phyloP scores from a whole-genome alignment of 64 coral and sea anemone species.

The Astreopora myriophthalma region DNA sequence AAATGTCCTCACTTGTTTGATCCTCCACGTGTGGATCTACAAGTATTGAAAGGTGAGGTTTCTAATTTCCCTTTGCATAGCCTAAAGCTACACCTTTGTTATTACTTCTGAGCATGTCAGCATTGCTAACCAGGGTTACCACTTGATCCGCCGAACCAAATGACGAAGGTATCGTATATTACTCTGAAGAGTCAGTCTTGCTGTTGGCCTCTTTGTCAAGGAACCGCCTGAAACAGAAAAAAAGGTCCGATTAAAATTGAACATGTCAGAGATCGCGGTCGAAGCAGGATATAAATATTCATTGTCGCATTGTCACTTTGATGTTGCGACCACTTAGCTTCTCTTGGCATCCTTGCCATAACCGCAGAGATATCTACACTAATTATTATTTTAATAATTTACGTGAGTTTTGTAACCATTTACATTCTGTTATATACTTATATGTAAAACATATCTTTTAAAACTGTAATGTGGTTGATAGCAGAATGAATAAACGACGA shows the following conservation, averaged over 20 bases:
- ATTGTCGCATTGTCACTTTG: no score
- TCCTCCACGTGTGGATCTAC: background rate
- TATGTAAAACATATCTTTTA: no score
- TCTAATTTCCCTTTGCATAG: background rate
- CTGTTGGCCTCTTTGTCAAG: conserved; percentile 3
- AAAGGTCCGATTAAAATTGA: background rate
- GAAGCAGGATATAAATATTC: background rate
- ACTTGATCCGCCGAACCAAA: background rate
- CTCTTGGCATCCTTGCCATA: no score
- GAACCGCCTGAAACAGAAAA: conserved; percentile 42
- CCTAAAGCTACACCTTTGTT: background rate
- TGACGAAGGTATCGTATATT: background rate
- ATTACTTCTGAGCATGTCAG: background rate
- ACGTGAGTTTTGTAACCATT: no score
- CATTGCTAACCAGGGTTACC: background rate
- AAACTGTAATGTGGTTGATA: no score
- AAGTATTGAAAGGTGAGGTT: background rate
- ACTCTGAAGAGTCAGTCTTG: background rate
- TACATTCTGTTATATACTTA: no score
- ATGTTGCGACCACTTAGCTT: no score
- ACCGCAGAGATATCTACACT: no score
- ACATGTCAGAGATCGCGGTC: background rate
- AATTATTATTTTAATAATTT: no score
- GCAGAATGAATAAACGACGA: no score
- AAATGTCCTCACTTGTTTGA: background rate